phyloP scores from a whole-genome alignment of 1,140 invertebrate species.

The Drosophila burlai region DNA sequence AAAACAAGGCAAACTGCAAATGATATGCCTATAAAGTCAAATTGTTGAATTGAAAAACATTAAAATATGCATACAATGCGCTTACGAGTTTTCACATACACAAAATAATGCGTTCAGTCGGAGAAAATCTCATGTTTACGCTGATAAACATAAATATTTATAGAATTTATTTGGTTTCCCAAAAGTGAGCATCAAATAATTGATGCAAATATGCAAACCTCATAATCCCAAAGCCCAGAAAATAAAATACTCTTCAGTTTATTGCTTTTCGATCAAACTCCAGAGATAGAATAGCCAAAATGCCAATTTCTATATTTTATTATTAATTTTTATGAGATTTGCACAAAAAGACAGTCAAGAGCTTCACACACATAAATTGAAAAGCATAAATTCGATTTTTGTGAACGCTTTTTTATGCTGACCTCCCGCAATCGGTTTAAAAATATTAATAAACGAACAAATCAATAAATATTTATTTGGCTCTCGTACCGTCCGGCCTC shows the following conservation, averaged over 20 bases:
- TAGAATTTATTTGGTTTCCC: slow-evolving; percentile 16
- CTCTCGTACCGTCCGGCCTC: slow-evolving; percentile 8
- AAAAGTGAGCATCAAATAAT: slow-evolving; percentile 46
- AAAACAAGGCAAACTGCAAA: slow-evolving; percentile 4
- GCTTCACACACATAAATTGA: slow-evolving; percentile 25
- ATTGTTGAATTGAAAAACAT: slow-evolving; percentile 15
- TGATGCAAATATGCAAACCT: slow-evolving; percentile 27
- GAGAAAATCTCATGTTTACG: slow-evolving; percentile 26
- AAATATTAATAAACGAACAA: slow-evolving; percentile 41
- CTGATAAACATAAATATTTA: slow-evolving; percentile 37
- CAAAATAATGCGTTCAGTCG: slow-evolving; percentile 8
- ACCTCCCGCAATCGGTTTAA: slow-evolving; percentile 23
- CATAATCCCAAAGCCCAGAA: slow-evolving; percentile 30
- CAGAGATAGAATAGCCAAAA: slow-evolving; percentile 15
- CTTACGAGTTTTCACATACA: slow-evolving; percentile 4
- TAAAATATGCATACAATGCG: slow-evolving; percentile 20
- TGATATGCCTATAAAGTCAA: slow-evolving; percentile 7
- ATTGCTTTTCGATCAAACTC: slow-evolving; percentile 34
- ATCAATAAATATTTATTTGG: slow-evolving; percentile 78
- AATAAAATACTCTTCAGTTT: slow-evolving; percentile 32
- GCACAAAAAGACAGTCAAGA: slow-evolving; percentile 15
- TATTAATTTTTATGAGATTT: slow-evolving; percentile 54
- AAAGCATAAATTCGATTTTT: slow-evolving; percentile 57
- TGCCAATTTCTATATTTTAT: slow-evolving; percentile 40
- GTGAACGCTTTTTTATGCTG: slow-evolving; percentile 38